phyloP scores from a whole-genome alignment of 1,140 invertebrate species.

The Magallana ariakensis region DNA sequence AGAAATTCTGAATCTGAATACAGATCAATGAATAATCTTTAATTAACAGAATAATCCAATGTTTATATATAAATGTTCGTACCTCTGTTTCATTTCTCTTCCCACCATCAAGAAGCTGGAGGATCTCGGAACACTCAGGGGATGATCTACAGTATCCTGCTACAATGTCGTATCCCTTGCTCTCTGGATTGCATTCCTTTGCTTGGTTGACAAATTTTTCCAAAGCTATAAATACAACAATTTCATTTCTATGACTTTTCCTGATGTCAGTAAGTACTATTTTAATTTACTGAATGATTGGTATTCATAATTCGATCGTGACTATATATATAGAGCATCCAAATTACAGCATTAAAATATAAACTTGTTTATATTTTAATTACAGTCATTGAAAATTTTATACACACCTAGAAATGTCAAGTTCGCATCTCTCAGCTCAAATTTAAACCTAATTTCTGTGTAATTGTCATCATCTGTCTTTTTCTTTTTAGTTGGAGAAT shows the following conservation, averaged over 20 bases:
- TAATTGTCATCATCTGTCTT: constrained; percentile 49
- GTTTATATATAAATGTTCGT: too few relatives aligned
- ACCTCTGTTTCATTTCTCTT: constrained; percentile 59
- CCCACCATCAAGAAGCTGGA: constrained; percentile 57
- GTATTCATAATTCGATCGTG: too few relatives aligned
- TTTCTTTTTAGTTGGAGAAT: constrained; percentile 31
- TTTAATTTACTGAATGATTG: too few relatives aligned
- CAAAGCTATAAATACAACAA: constrained; percentile 53
- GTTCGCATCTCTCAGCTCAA: constrained; percentile 55
- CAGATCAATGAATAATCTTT: too few relatives aligned
- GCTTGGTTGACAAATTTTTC: constrained; percentile 60
- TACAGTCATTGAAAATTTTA: too few relatives aligned
- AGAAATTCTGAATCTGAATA: too few relatives aligned
- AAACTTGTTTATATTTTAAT: too few relatives aligned
- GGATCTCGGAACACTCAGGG: constrained; percentile 59
- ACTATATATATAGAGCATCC: too few relatives aligned
- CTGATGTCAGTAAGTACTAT: too few relatives aligned
- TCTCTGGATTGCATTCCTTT: constrained; percentile 39
- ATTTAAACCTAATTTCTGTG: constrained; percentile 61
- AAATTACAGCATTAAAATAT: too few relatives aligned
- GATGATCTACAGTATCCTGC: constrained; percentile 58
- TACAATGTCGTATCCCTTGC: constrained; percentile 59
- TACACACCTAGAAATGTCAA: constrained; percentile 57
- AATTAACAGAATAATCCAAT: too few relatives aligned
- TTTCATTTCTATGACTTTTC: not conserved